Base-by-base conservation (phyloP, 64 coral and sea anemone genomes). In the Montipora capricornis region DNA sequence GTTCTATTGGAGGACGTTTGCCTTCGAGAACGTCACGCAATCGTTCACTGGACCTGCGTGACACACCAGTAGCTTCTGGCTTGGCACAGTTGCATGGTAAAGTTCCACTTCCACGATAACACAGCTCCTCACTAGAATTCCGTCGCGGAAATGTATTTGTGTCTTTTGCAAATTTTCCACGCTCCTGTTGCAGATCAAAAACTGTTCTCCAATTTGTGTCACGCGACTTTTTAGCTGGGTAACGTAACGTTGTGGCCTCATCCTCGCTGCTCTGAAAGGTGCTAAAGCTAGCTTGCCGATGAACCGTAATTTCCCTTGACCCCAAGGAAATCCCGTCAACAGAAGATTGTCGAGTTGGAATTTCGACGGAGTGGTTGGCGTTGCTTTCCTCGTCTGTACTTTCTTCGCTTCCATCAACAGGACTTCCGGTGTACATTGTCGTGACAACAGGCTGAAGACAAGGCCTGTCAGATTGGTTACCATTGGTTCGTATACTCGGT, bases 401-500 rank as follows among this genome's bases (percentile, higher is more conserved):
- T 12, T 89, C 71, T 47, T 76, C 75, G 70, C 87, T 89, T 62
- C 44, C 75, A 47, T 73, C 50, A 26, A 64, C 6, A 17, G 87
- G 16, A 24, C 58, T 22, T 60, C 87, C 87, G 1, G 70, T 73
- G 52, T 87, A 87, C 81, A 87, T 77, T 10, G 83, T 71, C 47
- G 82, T 86, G 59, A 86, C 82, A 17, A 86, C 45, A 50, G 82
- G 82, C 19, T 86, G 82, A 15, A 51, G 46, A 73, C 15, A 86
- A 10, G 82, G 44, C 82, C 49, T 13, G 66, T 86, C 66, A 10
- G 44, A 67, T 6, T 75, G 90, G 69, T 92, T 92, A 24, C 81
- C 71, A 81, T 87, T 76, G 14, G 88, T 97, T 62, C 82, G 81
- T 66, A 80, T 44, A 16, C 95, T 97, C 44, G 92, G 20, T 8